phyloP scores from a whole-genome alignment of 92 coral and sea anemone species.

The Palythoa grandiflora region DNA sequence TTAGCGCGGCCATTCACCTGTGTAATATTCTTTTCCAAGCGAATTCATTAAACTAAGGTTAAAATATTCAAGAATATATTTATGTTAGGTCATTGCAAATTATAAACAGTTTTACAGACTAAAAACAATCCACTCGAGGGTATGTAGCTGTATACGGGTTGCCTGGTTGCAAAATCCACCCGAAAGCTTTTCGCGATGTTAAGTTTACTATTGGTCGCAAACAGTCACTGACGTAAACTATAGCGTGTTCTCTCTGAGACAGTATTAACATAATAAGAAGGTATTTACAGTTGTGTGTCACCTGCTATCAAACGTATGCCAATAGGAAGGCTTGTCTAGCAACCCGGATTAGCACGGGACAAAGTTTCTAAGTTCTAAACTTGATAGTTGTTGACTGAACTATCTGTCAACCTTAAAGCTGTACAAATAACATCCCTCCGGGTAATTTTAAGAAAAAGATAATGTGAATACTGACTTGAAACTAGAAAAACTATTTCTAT shows the following conservation, averaged over 20 bases:
- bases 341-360: too few relatives aligned
- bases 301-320: neutral
- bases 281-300: neutral
- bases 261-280: neutral
- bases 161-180: neutral
- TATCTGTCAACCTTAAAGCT: too few relatives aligned
- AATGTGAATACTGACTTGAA: too few relatives aligned
- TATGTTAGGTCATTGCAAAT: neutral
- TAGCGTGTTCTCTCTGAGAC: neutral
- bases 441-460: too few relatives aligned
- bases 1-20: neutral
- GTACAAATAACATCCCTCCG: too few relatives aligned
- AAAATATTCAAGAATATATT: slow-evolving; percentile 8
- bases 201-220: neutral
- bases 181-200: neutral
- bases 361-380: too few relatives aligned
- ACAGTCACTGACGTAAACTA: neutral
- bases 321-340: neutral
- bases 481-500: too few relatives aligned
- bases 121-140: neutral
- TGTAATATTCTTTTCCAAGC: neutral
- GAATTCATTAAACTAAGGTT: neutral
- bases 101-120: neutral
- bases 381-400: too few relatives aligned
- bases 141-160: neutral